Evolutionary conservation across 1,140 invertebrate species (phyloP), one percentile per base, ranked within the genome.

Genomic region (Eufriesea mexicana): DNA sequence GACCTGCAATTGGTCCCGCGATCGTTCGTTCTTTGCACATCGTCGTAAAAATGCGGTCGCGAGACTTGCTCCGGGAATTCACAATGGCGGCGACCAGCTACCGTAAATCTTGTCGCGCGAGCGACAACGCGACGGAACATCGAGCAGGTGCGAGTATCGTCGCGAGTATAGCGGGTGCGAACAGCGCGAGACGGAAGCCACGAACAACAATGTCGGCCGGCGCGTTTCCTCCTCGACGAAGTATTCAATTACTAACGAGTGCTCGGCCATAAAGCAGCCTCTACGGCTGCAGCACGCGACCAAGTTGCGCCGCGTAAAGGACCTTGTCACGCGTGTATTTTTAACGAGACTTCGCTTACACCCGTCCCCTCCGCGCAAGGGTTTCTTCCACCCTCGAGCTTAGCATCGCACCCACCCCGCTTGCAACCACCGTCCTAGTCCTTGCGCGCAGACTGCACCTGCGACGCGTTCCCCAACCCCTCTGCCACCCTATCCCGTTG

Each of bases 201-300:
- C 74, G 72, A 75, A 78, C 73, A 74, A 79, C 75, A 87, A 86
- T 87, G 80, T 84, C 70, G 79, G 47, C 64, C 79, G 80, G 55
- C 59, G 71, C 62, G 73, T 77, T 87, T 73, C 61, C 77, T 82
- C 78, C 86, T 75, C 74, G 74, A 61, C 74, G 25, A 62, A 85
- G 80, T 76, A 84, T 85, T 89, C 87, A 89, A 89, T 89, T 89
- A 89, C 87, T 87, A 89, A 89, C 85, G 85, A 89, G 81, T 83
- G 62, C 54, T 66, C 67, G 67, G 35, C 87, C 83, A 81, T 86
- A 87, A 87, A 89, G 75, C 83, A 85, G 54, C 78, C 70, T 72
- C 61, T 59, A 47, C 68, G 54, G 55, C 35, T 77, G n/a, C 68
- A 76, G 51, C 82, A 75, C 59, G 84, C 73, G 76, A 73, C 77